These are phyloP conservation scores for Trissoscelio sp. DNA, from an alignment of 2,888 invertebrate species.

Conservation along the genomic window DNA sequence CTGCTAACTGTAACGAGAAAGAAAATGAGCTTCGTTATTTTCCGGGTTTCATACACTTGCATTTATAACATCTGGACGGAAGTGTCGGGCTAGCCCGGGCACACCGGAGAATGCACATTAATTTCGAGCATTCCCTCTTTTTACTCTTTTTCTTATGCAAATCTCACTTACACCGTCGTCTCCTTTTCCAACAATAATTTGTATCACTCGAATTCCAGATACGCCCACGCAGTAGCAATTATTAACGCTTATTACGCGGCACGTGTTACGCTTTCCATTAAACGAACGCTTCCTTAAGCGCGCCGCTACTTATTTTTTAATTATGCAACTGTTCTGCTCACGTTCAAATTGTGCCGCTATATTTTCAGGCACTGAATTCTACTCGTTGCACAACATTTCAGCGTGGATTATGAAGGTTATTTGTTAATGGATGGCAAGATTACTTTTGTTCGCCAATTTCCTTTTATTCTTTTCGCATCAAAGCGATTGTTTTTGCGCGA, in stretches of 20 bases:
- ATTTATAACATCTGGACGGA: slow-evolving; percentile 68
- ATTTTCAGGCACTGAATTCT: background rate
- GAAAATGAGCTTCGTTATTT: slow-evolving; percentile 70
- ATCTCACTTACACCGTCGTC: slow-evolving; percentile 56
- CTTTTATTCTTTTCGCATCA: slow-evolving; percentile 5
- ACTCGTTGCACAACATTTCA: background rate
- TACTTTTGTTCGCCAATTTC: background rate
- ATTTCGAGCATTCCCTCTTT: slow-evolving; percentile 61
- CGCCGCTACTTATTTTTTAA: slow-evolving; percentile 41
- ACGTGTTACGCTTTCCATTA: slow-evolving; percentile 54
- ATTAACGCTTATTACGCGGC: slow-evolving; percentile 53
- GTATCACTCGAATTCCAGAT: slow-evolving; percentile 54
- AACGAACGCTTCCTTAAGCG: slow-evolving; percentile 41
- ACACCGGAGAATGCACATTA: slow-evolving; percentile 63
- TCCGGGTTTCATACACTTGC: slow-evolving; percentile 68
- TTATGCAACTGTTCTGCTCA: slow-evolving; percentile 16
- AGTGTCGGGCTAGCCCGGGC: slow-evolving; percentile 61
- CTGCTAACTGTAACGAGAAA: slow-evolving; percentile 70
- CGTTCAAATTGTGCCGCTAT: background rate
- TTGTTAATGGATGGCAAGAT: background rate
- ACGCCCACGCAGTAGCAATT: slow-evolving; percentile 32
- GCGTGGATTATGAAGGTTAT: slow-evolving; percentile 4
- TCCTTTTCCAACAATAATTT: slow-evolving; percentile 45
- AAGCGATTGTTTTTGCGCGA: slow-evolving; percentile 13
- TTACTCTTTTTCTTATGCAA: slow-evolving; percentile 62